Evolutionary conservation across 2,113 vertebrate species (phyloP), one percentile per base, ranked within the genome.

Genomic region (Perca schrenkii): DNA sequence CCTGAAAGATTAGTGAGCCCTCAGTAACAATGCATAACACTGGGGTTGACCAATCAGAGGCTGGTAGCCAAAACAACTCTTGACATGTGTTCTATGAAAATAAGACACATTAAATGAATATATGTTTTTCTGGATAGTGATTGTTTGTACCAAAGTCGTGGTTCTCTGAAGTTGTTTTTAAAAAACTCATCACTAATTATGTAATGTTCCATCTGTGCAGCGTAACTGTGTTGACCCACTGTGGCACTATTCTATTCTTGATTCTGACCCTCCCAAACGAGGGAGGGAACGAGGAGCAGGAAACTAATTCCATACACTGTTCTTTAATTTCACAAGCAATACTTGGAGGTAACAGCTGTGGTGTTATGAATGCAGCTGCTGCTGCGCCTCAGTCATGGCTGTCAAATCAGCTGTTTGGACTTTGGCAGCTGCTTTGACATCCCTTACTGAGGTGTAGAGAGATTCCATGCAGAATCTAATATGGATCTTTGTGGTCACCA

Each of bases 1-100:
- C 83, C 14, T 40, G 50, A 87, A 77, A 86, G 76, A 92, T 91
- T 83, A 88, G 60, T 50, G 70, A 85, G 72, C 5, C 63, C 68
- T 76, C 76, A 62, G 70, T 75, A 82, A 80, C 66, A 86, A 81
- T 68, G 50, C 22, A 25, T 73, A 76, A 56, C 46, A 25, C 65
- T 63, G 65, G 79, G 52, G 87, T 83, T 84, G 52, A 65, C 54
- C 36, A 78, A 62, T 70, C 22, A 62, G 16, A 54, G 2, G 15
- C 54, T 22, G 15, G 46, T 34, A 60, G 86, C 64, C 67, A 64
- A 79, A 84, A 77, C 79, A 66, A 75, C 84, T 74, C 12, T 52
- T 76, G 75, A 65, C 79, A 78, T 74, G 8, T 81, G 82, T 67
- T 49, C 58, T 66, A 66, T 64, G 46, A 65, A 71, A 76, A 90